Conservation (phyloP, 2,113 vertebrate species). For the Gavia stellata region DNA sequence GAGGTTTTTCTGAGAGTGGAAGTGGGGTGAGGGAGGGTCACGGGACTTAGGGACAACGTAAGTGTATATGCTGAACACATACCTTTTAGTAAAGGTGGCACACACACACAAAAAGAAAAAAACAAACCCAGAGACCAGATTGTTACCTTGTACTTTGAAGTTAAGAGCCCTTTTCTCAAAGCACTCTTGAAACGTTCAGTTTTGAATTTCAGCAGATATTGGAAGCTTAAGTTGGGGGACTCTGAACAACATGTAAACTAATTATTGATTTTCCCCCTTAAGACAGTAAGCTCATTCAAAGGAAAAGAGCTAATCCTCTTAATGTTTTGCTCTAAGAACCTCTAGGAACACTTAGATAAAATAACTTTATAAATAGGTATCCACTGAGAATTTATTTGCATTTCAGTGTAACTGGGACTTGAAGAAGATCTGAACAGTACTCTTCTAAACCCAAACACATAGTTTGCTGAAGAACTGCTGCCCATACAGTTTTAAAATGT, state of each 20-base stretch:
- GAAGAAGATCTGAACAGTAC: not conserved
- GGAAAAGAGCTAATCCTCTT: conserved; percentile 67
- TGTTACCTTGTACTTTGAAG: not conserved
- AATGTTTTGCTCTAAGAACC: conserved; percentile 50
- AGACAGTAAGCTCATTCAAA: conserved; percentile 52
- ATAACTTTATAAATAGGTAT: conserved; percentile 43
- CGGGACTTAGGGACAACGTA: not conserved
- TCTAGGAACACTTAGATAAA: conserved; percentile 58
- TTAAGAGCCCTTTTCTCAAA: not conserved
- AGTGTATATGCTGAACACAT: rapidly evolving
- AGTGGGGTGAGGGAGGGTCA: not conserved
- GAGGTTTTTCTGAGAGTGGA: not conserved
- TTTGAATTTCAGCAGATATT: conserved; percentile 24
- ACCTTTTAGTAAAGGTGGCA: not conserved
- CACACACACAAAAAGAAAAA: not conserved
- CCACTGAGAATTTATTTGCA: conserved; percentile 52
- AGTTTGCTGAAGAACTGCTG: not conserved
- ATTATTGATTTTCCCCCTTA: conserved; percentile 58
- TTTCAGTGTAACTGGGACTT: not conserved
- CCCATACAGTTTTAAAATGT: not conserved
- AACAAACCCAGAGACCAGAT: not conserved
- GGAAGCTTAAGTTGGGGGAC: conserved; percentile 8
- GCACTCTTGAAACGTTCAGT: not conserved
- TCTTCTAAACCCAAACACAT: not conserved
- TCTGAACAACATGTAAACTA: conserved; percentile 35